Evolutionary conservation across 2,888 invertebrate species (phyloP).

Genomic region (Drosophila flavopinicola): DNA sequence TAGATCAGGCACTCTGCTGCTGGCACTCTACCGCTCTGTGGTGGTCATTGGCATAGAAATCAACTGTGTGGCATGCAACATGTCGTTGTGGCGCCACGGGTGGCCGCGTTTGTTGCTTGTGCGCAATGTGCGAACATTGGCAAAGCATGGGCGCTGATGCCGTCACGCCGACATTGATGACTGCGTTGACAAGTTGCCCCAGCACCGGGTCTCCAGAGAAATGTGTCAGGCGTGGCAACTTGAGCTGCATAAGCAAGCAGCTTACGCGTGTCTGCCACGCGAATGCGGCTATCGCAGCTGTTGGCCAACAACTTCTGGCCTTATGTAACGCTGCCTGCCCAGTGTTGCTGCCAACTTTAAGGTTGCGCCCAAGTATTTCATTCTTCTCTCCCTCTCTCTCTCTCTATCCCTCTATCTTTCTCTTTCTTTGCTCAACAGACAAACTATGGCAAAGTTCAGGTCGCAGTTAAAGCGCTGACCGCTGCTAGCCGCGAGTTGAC

Average conservation of each 20-base stretch:
- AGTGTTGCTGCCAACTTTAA: constrained; percentile 44
- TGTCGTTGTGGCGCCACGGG: constrained; percentile 18
- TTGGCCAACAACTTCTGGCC: constrained; percentile 24
- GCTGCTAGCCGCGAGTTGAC: constrained; percentile 44
- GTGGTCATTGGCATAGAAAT: constrained; percentile 59
- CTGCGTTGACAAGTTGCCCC: constrained; percentile 73
- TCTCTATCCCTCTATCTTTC: neutral
- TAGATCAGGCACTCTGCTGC: constrained; percentile 14
- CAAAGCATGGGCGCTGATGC: constrained; percentile 63
- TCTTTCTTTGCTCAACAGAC: neutral
- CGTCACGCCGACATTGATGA: constrained; percentile 68
- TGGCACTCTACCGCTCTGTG: too few species aligned
- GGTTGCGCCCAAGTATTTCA: constrained; percentile 26
- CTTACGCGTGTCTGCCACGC: constrained; percentile 43
- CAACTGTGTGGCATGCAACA: constrained; percentile 57
- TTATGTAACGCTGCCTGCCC: constrained; percentile 27
- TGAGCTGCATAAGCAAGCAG: constrained; percentile 77
- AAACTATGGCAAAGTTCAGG: constrained; percentile 59
- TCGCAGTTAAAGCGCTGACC: constrained; percentile 50
- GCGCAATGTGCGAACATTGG: constrained; percentile 67
- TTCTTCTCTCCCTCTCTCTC: neutral
- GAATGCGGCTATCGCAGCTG: constrained; percentile 4
- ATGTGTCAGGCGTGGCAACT: constrained; percentile 75
- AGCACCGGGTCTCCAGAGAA: constrained; percentile 62
- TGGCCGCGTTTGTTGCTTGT: constrained; percentile 24